phyloP scores from a whole-genome alignment of 2,113 vertebrate genomes.

The Tretioscincus oriximinensis region DNA sequence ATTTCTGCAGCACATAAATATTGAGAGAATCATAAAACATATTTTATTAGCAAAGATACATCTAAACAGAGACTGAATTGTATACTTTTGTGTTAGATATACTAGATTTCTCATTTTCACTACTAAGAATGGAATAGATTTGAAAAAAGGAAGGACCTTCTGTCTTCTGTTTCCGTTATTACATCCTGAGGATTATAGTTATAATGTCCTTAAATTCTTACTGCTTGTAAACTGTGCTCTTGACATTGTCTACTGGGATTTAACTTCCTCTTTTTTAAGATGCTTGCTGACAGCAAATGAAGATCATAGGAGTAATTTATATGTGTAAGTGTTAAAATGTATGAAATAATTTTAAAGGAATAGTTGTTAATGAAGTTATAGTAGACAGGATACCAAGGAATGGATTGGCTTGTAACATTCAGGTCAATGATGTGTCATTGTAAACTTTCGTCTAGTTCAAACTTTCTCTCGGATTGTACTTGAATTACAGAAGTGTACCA shows the following conservation, averaged over 20 bases:
- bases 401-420: background rate
- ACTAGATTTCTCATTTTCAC: conserved; percentile 18
- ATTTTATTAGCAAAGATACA: background rate
- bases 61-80: background rate
- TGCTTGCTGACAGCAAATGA: conserved; percentile 1
- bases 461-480: background rate
- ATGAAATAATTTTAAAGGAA: background rate
- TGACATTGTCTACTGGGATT: conserved; percentile 21
- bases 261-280: conserved; percentile 56
- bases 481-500: background rate
- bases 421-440: background rate
- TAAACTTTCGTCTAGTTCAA: background rate
- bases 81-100: conserved; percentile 11
- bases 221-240: conserved; percentile 39
- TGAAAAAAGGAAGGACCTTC: conserved; percentile 68
- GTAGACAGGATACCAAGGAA: background rate
- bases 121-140: conserved; percentile 23
- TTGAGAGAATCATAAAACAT: background rate
- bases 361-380: background rate
- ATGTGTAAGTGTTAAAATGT: background rate
- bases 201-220: conserved; percentile 29
- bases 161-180: conserved; percentile 66
- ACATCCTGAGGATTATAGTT: conserved; percentile 54
- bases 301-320: conserved; percentile 7
- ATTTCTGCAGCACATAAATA: too few species aligned